Evolutionary conservation across 2,797 vertebrate genomes (phyloP), one percentile per base, ranked within the genome.

Genomic region (Thaleichthys pacificus): DNA sequence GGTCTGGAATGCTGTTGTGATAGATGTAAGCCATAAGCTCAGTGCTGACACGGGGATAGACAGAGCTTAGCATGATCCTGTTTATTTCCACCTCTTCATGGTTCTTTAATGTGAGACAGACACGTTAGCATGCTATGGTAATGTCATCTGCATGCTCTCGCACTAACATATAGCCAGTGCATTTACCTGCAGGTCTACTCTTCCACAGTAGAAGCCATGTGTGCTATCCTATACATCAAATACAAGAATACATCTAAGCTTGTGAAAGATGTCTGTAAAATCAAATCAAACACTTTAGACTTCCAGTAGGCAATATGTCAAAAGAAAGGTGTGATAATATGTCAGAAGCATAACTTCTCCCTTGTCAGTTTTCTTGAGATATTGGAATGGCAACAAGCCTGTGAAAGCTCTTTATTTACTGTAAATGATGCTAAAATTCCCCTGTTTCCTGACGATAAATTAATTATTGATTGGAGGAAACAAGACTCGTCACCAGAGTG

Each of bases 51-150:
- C 70, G 75, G 73, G 73, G 22, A 47, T 17, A 24, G 47, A 15
- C 64, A 66, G 19, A 47, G 35, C 38, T 66, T 66, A 57, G 61
- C 54, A 58, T 72, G 66, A 22, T 26, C 62, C 70, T 76, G 80
- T 86, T 77, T 87, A 75, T 65, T 79, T 72, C 26, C 69, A 71
- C 70, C 68, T 49, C 42, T 51, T 64, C 64, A 60, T 26, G 66
- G 14, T 65, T 58, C 67, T 64, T 57, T 42, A 42, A 42, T 42
- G 7, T 69, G 28, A 35, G 17, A 35, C 28, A 4, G 9, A 19
- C 24, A 21, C 24, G 17, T 66, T 21, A 66, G 22, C 38, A 42
- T 42, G 38, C 6, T 49, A 66, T 66, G 64, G 21, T 15, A 66
- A 26, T 66, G 64, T 14, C 5, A 30, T 22, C 19, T 66, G 30